Percentiles rank a stretch among this genome's conserved stretches.
Conservation (phyloP, 1,140 invertebrate species). For the Homalodisca vitripennis region DNA sequence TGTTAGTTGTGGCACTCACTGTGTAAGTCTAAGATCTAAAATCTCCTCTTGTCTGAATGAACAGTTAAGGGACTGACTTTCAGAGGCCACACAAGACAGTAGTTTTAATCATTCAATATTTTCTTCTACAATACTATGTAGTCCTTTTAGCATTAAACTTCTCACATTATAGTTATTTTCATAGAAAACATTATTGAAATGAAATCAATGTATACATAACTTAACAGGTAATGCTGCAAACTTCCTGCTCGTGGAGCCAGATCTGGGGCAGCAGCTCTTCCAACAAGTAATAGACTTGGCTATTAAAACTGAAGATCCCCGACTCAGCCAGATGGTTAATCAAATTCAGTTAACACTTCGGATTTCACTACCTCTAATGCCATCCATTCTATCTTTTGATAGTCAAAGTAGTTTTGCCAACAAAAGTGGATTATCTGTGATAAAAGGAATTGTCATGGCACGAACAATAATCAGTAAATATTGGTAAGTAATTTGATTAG, state of each 20-base stretch:
- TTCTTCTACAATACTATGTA: no score
- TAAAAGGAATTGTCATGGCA: slow-evolving; percentile 33
- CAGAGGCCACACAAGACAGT: no score
- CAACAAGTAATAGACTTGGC: slow-evolving; percentile 8
- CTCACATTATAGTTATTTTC: no score
- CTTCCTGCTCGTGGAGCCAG: slow-evolving; percentile 16
- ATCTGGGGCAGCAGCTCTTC: slow-evolving; percentile 8
- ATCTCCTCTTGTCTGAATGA: no score
- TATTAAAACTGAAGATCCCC: neutral
- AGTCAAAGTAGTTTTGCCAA: neutral
- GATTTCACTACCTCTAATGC: slow-evolving; percentile 9
- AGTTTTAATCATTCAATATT: no score
- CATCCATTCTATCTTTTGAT: neutral
- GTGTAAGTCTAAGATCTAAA: no score
- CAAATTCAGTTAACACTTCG: neutral
- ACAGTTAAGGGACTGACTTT: no score
- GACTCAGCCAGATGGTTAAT: neutral
- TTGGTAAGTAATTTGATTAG: slow-evolving; percentile 27
- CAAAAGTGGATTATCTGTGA: slow-evolving; percentile 22
- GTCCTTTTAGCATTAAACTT: no score
- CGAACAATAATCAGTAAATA: slow-evolving; percentile 30
- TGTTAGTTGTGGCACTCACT: no score
- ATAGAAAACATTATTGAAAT: no score
- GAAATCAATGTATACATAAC: no score
- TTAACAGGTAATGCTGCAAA: slow-evolving; percentile 11